Conservation (phyloP, 2,797 vertebrate species). For the Carduelis carduelis region DNA sequence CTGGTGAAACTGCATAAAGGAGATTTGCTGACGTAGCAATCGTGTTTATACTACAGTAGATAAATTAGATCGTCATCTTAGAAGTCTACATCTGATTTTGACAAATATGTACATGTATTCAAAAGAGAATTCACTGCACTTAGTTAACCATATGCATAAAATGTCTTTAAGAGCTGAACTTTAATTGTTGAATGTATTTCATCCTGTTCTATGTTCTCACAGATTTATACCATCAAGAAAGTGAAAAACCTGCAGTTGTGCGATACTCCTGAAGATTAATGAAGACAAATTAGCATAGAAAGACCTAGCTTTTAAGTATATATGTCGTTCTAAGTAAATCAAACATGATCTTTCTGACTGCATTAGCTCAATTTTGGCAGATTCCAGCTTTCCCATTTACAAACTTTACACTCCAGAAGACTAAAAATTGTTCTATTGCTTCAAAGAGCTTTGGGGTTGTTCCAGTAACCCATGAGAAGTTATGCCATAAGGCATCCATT, state of each 20-base stretch:
- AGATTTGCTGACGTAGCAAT: background rate
- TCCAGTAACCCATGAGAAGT: background rate
- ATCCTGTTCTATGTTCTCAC: background rate
- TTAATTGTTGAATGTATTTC: background rate
- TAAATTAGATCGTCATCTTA: background rate
- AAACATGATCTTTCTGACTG: background rate
- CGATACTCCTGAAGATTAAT: background rate
- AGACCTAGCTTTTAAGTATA: background rate
- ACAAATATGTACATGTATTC: background rate
- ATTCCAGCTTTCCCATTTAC: background rate
- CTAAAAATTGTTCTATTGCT: background rate
- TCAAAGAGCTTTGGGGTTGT: background rate
- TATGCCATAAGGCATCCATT: background rate
- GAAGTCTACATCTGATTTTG: background rate
- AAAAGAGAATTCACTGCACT: background rate
- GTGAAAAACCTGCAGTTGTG: accelerated
- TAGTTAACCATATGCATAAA: background rate
- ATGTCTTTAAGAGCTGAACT: background rate
- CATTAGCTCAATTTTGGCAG: background rate
- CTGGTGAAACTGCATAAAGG: background rate
- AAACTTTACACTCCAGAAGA: background rate
- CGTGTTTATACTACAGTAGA: background rate
- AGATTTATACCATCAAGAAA: background rate
- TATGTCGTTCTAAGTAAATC: background rate
- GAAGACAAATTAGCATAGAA: background rate